Base-by-base conservation (phyloP, 2,888 invertebrate species). In the Pseudolycoriella hygida region DNA sequence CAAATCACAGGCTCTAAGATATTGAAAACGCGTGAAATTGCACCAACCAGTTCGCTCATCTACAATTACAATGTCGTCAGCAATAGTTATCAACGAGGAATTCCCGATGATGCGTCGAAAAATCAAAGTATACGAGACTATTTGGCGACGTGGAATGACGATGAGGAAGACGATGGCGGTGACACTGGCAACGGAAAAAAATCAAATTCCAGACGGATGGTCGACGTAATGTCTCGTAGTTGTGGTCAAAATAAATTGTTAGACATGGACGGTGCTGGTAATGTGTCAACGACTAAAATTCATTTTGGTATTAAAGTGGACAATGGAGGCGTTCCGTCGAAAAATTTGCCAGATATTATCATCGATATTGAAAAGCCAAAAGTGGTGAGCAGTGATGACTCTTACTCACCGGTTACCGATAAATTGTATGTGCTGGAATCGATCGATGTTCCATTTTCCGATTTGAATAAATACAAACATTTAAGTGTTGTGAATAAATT, bases 141-240 rank as follows among this genome's bases (percentile, higher is more conserved):
- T 43, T 53, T 66, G 2, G 52, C 63, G 15, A 58, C 61, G 15
- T 66, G 65, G 65, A 66, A 66, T 45, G 62, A 62, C 46, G 64
- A 64, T 46, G 65, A 65, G 31, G 64, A 65, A 30, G 65, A 58
- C 37, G 46, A 42, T 12, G 14, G 3, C 1, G 43, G 12, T 25
- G 17, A 10, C 5, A 34, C 15, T 20, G 18, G 5, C 11, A 31
- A 3, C 4, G 14, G 8, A 1, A 40, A 43, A 31, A 31, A 42
- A 17, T 17, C 38, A 8, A 34, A 34, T 12, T 12, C 12, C 3
- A 3, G 34, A 34, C 5, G 34, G 12, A 34, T 14, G 11, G 12
- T 34, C 11, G 34, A 14, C 34, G 15, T 20, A 41, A 20, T 42
- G 17, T 14, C 41, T 40, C 31, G 45, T 45, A 40, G 44, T 40